Evolutionary conservation across 2,113 vertebrate genomes (phyloP).

Genomic region (Fulica atra): DNA sequence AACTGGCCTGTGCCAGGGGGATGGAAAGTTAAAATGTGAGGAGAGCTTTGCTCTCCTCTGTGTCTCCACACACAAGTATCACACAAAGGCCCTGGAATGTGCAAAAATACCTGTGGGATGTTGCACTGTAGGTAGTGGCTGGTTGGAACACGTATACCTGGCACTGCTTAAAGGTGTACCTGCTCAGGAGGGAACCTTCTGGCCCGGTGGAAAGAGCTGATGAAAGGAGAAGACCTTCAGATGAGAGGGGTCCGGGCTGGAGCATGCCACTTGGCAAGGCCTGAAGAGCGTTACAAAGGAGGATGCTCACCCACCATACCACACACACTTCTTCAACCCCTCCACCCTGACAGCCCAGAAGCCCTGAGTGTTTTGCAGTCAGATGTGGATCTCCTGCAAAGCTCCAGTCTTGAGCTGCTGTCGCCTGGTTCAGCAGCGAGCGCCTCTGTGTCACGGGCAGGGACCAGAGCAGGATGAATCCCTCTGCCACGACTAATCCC

Average conservation of each 20-base stretch:
- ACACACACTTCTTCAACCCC: neutral
- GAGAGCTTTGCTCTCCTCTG: neutral
- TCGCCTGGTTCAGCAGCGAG: neutral
- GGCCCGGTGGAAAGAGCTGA: neutral
- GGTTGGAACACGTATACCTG: accelerated
- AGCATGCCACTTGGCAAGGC: neutral
- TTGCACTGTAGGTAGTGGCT: neutral
- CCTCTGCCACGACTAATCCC: neutral
- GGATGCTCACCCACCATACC: neutral
- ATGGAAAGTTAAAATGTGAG: accelerated
- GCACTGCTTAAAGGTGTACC: neutral
- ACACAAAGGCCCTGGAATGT: accelerated
- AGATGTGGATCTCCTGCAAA: neutral
- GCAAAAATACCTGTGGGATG: neutral
- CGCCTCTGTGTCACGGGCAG: neutral
- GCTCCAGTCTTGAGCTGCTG: neutral
- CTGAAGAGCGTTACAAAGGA: neutral
- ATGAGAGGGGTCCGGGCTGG: neutral
- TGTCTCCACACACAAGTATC: neutral
- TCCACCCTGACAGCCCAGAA: neutral
- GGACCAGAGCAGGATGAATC: neutral
- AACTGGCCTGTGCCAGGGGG: accelerated
- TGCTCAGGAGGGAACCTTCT: neutral
- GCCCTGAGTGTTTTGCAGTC: neutral
- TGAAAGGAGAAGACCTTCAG: accelerated